Evolutionary conservation across 37 sponge, comb jelly and placozoan species (phyloP), one percentile per base, ranked within the genome.

Genomic region (Diacarnus erythraeanus): DNA sequence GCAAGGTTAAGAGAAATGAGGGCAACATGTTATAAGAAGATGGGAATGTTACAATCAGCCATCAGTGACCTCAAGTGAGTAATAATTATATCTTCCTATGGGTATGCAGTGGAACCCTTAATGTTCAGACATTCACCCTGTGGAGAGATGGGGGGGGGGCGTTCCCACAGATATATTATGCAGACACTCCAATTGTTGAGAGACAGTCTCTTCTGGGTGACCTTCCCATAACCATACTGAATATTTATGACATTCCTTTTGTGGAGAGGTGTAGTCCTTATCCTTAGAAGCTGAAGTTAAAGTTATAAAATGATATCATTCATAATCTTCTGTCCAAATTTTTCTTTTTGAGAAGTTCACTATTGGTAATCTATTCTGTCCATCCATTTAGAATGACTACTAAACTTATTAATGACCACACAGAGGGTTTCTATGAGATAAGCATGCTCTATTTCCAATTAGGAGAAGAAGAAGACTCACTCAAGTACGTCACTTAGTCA

Each of bases 391-490:
- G 97, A 75, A 79, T 91, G 57, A 88, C 81, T 31, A 94, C 93
- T 33, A 94, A 90, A 68, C 91, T 97, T 25, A 75, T 87, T 10
- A 84, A 74, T 69, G 98, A 97, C 72, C 91, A 95, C 84, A 99
- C 99, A 2, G 93, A 42, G 5, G 95, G 88, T n/a, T 92, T 87
- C 76, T 79, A 81, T 38, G 78, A 74, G 44, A 82, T 94, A 43
- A 93, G 94, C 41, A 51, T 59, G 25, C 74, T 99, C 35, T 84
- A 96, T 72, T 99, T 92, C 61, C 43, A 69, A 18, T 56, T 92
- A 38, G 99, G 99, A 47, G 94, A 99, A 33, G 88, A 74, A 36
- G 97, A 94, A 71, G 97, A 94, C 8, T 89, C 97, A 1, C 86
- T 99, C 36, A 94, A 72, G 94, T 95, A 81, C 77, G 33, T 41